These are phyloP conservation scores for Bombus pyrosoma DNA, from an alignment of 1,140 invertebrate species.

Conservation along the genomic window DNA sequence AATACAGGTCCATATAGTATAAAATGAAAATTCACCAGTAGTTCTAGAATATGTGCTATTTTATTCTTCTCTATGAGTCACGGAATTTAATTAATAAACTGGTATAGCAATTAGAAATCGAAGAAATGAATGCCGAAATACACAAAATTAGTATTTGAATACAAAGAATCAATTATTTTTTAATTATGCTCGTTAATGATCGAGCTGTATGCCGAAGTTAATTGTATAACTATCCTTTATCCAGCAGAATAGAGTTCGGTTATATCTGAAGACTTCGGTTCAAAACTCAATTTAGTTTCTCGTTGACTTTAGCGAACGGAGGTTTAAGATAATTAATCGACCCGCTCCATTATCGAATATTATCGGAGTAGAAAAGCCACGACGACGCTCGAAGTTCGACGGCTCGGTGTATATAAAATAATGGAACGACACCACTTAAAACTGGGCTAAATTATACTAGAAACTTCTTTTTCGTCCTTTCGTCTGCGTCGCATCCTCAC, in stretches of 20 bases:
- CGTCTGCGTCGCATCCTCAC: neutral
- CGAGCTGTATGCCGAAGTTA: neutral
- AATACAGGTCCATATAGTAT: neutral
- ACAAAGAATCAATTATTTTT: neutral
- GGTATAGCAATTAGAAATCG: too few relatives aligned
- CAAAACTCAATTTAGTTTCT: conserved; percentile 25
- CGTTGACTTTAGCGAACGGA: conserved; percentile 10
- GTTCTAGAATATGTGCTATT: neutral
- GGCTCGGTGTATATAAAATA: conserved; percentile 27
- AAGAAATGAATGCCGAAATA: neutral
- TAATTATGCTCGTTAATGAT: neutral
- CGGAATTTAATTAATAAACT: neutral
- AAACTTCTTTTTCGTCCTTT: conserved; percentile 23
- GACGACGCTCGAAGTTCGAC: conserved; percentile 26
- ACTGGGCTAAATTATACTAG: conserved; percentile 32
- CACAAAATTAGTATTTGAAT: neutral
- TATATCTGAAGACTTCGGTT: neutral
- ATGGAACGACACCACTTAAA: conserved; percentile 18
- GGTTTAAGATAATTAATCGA: conserved; percentile 45
- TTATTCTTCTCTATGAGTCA: too few relatives aligned
- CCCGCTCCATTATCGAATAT: conserved; percentile 33
- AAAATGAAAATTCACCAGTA: neutral
- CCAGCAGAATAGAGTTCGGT: too few relatives aligned
- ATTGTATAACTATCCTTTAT: conserved; percentile 1
- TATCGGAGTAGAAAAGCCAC: conserved; percentile 37